phyloP scores from a whole-genome alignment of 2,888 invertebrate genomes.

The Tetragonisca angustula region DNA sequence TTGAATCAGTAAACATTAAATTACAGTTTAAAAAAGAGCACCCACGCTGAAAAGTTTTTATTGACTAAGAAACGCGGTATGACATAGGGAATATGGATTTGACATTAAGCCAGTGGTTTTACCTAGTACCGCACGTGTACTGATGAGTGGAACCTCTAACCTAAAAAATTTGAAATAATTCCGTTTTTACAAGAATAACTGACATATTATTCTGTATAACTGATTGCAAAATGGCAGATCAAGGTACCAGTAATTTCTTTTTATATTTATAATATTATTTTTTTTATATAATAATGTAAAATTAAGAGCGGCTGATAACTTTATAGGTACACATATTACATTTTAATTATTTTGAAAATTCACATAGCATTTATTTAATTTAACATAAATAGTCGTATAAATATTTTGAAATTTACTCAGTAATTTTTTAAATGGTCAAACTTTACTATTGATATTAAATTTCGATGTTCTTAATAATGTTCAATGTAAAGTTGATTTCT shows the following conservation, averaged over 20 bases:
- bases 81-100: slow-evolving; percentile 39
- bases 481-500: not conserved
- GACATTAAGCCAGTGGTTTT: slow-evolving; percentile 31
- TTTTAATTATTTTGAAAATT: not conserved
- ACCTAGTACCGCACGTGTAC: slow-evolving; percentile 47
- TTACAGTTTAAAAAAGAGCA: slow-evolving; percentile 29
- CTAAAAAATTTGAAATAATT: slow-evolving; percentile 27
- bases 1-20: slow-evolving; percentile 53
- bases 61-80: slow-evolving; percentile 21
- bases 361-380: not conserved
- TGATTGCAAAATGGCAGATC: slow-evolving; percentile 54
- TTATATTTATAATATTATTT: not conserved
- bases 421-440: not conserved
- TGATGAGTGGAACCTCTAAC: slow-evolving; percentile 45
- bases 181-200: not conserved
- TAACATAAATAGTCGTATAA: not conserved
- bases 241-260: slow-evolving; percentile 36
- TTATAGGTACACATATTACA: not conserved
- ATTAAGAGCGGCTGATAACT: not conserved
- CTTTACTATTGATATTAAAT: not conserved
- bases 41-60: slow-evolving; percentile 23
- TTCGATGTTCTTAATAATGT: not conserved
- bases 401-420: not conserved
- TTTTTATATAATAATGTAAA: not conserved
- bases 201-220: not conserved